Conservation (phyloP, 2,113 vertebrate species). For the Eptesicus fuscus region DNA sequence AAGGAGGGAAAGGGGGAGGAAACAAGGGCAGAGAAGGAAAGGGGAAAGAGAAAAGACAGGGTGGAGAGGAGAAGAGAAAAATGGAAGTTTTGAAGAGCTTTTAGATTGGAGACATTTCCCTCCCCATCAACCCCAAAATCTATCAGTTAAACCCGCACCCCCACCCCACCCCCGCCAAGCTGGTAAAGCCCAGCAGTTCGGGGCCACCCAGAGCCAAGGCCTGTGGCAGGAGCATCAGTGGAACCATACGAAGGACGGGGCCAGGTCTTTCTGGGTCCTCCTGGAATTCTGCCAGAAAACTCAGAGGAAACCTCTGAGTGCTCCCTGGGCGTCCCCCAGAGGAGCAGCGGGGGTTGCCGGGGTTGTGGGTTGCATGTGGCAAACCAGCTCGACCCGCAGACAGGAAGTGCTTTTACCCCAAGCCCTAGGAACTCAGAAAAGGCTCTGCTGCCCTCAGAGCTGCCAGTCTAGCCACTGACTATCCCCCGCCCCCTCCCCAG, state of each 20-base stretch:
- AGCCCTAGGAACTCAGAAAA: not conserved
- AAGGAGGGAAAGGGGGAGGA: not conserved
- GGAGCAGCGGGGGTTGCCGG: too few species aligned
- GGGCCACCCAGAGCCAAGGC: not conserved
- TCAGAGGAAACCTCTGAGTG: not conserved
- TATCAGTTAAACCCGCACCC: not conserved
- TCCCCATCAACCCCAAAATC: not conserved
- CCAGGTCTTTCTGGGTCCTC: not conserved
- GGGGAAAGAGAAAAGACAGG: not conserved
- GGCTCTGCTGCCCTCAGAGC: not conserved
- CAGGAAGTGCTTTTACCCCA: not conserved
- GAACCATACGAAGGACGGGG: not conserved
- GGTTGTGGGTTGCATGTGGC: accelerated
- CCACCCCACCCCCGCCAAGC: too few species aligned
- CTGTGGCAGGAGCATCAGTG: accelerated
- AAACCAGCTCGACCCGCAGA: not conserved
- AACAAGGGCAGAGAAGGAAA: not conserved
- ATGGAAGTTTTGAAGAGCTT: not conserved
- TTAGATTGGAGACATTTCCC: not conserved
- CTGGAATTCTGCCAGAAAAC: not conserved
- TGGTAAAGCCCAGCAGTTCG: not conserved
- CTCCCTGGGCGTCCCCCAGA: not conserved
- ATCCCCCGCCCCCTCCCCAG: accelerated
- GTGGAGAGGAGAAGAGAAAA: not conserved
- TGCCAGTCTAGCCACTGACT: not conserved